These are phyloP conservation scores for Drosophila pallidifrons DNA, from an alignment of 1,140 invertebrate species.

Conservation along the genomic window DNA sequence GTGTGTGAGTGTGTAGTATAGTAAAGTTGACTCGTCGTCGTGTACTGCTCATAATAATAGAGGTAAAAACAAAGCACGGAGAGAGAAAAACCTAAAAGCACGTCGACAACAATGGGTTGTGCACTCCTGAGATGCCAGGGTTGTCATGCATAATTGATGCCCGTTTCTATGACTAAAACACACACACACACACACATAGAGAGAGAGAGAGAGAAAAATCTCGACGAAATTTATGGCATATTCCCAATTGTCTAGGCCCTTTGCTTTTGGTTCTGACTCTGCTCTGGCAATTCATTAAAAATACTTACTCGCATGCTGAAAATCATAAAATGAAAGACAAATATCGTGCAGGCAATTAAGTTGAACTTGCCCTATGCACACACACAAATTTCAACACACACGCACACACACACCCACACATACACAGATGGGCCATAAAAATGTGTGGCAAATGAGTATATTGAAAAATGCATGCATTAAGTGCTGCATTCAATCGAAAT, in stretches of 20 bases:
- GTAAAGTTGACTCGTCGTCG: no score
- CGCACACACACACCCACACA: slow-evolving; percentile 12
- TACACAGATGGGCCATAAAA: slow-evolving; percentile 18
- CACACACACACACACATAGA: not conserved
- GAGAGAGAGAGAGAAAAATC: slow-evolving; percentile 32
- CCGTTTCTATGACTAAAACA: slow-evolving; percentile 15
- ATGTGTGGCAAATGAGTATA: slow-evolving; percentile 25
- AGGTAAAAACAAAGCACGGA: not conserved
- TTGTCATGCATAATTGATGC: slow-evolving; percentile 73
- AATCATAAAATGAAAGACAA: slow-evolving; percentile 61
- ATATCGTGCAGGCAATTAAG: slow-evolving; percentile 62
- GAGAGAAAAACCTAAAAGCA: slow-evolving; percentile 1
- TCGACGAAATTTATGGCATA: slow-evolving; percentile 64
- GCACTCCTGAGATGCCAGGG: slow-evolving; percentile 32
- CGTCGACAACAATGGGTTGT: slow-evolving; percentile 9
- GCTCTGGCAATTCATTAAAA: slow-evolving; percentile 53
- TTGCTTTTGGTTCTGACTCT: not conserved
- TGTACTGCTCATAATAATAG: slow-evolving; percentile 7
- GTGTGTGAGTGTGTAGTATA: no score
- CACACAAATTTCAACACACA: slow-evolving; percentile 19
- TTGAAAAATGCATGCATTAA: slow-evolving; percentile 58
- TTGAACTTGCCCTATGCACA: slow-evolving; percentile 36
- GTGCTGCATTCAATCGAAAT: slow-evolving; percentile 24
- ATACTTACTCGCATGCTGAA: slow-evolving; percentile 44
- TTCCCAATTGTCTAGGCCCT: slow-evolving; percentile 52